Percentiles rank a stretch among this genome's conserved stretches.
phyloP scores from a whole-genome alignment of 2,797 vertebrate species.

The Poecilia picta region DNA sequence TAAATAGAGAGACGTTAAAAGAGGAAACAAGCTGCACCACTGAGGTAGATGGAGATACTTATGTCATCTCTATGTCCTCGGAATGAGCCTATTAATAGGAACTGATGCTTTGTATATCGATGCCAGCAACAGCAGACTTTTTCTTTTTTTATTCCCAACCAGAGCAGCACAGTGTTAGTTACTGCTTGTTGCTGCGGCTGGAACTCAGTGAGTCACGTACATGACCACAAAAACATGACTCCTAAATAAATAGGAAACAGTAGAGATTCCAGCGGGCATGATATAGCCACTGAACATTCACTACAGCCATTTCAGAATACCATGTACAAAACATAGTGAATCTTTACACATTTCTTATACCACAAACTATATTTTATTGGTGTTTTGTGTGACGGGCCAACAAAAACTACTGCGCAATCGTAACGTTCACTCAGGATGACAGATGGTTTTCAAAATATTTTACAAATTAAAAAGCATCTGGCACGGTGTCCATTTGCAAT shows the following conservation, averaged over 20 bases:
- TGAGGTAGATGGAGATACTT: slow-evolving; percentile 60
- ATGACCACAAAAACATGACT: slow-evolving; percentile 39
- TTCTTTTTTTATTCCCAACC: slow-evolving; percentile 58
- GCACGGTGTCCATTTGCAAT: not conserved
- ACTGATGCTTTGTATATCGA: slow-evolving; percentile 70
- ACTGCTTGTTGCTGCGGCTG: slow-evolving; percentile 54
- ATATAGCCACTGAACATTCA: slow-evolving; percentile 13
- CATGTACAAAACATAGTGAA: not conserved
- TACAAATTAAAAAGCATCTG: not conserved
- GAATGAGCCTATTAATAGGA: slow-evolving; percentile 73
- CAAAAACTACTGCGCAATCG: not conserved
- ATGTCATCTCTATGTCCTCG: slow-evolving; percentile 66
- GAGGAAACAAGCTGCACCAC: slow-evolving; percentile 52
- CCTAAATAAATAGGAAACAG: slow-evolving; percentile 40
- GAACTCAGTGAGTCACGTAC: slow-evolving; percentile 48
- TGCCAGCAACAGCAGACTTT: slow-evolving; percentile 63
- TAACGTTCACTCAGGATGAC: not conserved
- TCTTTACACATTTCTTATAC: not conserved
- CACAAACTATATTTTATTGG: not conserved
- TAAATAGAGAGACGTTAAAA: slow-evolving; percentile 66
- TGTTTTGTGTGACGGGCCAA: not conserved
- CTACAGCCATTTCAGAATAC: not conserved
- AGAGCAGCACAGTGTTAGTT: slow-evolving; percentile 43
- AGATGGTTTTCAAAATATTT: not conserved
- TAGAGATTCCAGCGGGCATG: not conserved